These are phyloP conservation scores for Morpho helenor DNA, from an alignment of 2,888 invertebrate species.

Conservation along the genomic window DNA sequence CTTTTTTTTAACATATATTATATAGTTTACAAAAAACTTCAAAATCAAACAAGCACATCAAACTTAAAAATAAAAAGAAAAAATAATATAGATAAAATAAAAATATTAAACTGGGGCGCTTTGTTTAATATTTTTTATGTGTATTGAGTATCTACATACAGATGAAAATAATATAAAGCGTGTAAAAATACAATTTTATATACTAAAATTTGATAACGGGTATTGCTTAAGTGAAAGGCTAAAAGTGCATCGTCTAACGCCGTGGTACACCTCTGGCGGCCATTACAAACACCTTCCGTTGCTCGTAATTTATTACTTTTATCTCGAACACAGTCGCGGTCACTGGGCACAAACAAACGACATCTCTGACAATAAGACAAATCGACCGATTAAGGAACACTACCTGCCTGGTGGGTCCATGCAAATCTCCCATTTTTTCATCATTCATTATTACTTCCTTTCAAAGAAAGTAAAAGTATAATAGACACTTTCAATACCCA, in stretches of 20 bases:
- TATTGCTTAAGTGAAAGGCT: conserved; percentile 4
- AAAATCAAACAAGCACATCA: too few species aligned
- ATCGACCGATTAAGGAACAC: conserved; percentile 72
- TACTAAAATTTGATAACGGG: neutral
- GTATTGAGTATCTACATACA: too few species aligned
- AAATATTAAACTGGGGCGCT: too few species aligned
- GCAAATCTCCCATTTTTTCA: conserved; percentile 56
- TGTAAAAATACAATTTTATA: neutral
- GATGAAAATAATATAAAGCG: too few species aligned
- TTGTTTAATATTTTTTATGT: too few species aligned
- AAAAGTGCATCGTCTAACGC: conserved; percentile 48
- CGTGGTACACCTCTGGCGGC: conserved; percentile 60
- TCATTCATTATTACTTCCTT: conserved; percentile 53
- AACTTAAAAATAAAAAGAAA: too few species aligned
- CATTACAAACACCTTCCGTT: conserved; percentile 73
- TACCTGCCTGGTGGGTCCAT: conserved; percentile 72
- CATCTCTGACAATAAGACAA: conserved; percentile 75
- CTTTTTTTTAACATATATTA: too few species aligned
- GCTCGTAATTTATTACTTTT: conserved; percentile 73
- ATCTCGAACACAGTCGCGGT: conserved; percentile 73
- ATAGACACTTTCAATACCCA: conserved; percentile 41
- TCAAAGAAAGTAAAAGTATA: conserved; percentile 69
- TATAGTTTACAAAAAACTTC: too few species aligned
- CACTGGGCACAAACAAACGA: conserved; percentile 72
- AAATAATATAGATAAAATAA: too few species aligned